Conservation (phyloP, 2,797 vertebrate species). For the Alauda arvensis region DNA sequence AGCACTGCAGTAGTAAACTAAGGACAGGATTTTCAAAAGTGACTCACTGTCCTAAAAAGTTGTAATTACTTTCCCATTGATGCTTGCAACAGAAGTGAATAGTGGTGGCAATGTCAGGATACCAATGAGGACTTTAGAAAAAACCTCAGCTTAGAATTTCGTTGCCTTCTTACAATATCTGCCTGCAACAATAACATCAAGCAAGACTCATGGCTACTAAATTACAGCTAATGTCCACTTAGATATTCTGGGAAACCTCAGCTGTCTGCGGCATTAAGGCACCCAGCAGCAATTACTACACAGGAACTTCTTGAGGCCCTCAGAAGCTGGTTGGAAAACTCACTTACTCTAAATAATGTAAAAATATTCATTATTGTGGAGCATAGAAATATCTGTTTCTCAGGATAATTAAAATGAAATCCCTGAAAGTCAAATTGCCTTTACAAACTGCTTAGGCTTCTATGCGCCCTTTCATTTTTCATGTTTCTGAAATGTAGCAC, state of each 20-base stretch:
- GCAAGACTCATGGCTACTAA: not conserved
- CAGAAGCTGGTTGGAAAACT: not conserved
- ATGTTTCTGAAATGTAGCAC: not conserved
- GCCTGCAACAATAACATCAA: not conserved
- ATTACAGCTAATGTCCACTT: not conserved
- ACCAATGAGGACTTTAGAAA: not conserved
- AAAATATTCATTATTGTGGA: not conserved
- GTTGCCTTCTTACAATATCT: not conserved
- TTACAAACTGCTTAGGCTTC: not conserved
- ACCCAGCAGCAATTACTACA: not conserved
- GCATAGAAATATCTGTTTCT: not conserved
- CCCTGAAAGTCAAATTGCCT: not conserved
- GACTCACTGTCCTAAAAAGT: not conserved
- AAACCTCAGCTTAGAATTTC: not conserved
- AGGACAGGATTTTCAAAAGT: not conserved
- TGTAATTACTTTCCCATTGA: not conserved
- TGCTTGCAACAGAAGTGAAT: not conserved
- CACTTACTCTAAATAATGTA: not conserved
- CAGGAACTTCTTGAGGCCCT: not conserved
- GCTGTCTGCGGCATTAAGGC: not conserved
- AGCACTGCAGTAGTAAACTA: not conserved
- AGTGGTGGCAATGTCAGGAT: not conserved
- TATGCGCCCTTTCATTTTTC: not conserved
- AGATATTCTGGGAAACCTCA: conserved; percentile 7
- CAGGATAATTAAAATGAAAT: conserved; percentile 3